These are phyloP conservation scores for Triplophysa dalaica DNA, from an alignment of 2,113 vertebrate genomes.

Conservation along the genomic window DNA sequence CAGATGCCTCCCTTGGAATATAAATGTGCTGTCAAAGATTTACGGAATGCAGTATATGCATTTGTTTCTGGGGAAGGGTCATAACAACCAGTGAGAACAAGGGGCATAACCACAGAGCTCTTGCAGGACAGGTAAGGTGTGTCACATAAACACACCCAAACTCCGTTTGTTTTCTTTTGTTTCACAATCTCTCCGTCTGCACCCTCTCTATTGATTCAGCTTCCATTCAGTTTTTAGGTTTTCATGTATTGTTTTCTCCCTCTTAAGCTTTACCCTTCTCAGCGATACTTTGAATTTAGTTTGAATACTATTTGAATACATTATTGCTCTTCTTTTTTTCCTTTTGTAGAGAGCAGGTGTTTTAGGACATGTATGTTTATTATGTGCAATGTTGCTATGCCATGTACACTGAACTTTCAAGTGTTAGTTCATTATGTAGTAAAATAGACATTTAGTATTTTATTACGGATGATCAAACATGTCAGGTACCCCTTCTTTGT, in stretches of 20 bases:
- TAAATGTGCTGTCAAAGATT: conserved; percentile 1
- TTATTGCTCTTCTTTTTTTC: not conserved
- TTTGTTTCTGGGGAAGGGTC: not conserved
- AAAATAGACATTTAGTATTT: not conserved
- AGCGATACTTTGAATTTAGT: not conserved
- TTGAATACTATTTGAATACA: conserved; percentile 29
- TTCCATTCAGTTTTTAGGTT: not conserved
- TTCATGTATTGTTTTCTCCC: not conserved
- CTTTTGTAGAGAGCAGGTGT: not conserved
- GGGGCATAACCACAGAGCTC: not conserved
- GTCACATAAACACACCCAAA: not conserved
- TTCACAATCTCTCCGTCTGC: conserved; percentile 3
- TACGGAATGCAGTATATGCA: not conserved
- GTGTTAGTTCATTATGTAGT: not conserved
- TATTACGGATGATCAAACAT: not conserved
- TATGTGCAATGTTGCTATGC: not conserved
- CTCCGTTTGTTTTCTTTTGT: conserved; percentile 15
- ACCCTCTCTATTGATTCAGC: not conserved
- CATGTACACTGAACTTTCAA: not conserved
- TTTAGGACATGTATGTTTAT: not conserved
- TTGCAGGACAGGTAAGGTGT: conserved; percentile 3
- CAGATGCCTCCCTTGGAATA: not conserved
- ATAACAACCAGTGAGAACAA: not conserved
- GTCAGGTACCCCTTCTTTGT: conserved; percentile 52
- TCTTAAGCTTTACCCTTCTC: not conserved